These are phyloP conservation scores for Ambastaia sidthimunki DNA, from an alignment of 2,797 vertebrate species.

Conservation along the genomic window DNA sequence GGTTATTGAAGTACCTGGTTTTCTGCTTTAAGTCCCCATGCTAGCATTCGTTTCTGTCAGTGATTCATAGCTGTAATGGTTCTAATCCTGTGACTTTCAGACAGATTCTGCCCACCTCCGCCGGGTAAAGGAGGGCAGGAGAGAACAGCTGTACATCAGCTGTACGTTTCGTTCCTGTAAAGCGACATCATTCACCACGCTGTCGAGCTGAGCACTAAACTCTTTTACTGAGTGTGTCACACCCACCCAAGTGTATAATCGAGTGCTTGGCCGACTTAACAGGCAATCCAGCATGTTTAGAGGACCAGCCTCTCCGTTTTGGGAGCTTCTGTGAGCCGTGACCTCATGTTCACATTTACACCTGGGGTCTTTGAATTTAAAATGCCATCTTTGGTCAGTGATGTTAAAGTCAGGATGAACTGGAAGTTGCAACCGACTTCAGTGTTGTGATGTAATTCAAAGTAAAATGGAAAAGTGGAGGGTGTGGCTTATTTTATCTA, in stretches of 20 bases:
- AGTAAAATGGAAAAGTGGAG: too few species aligned
- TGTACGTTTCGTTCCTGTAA: constrained; percentile 26
- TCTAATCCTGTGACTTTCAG: constrained; percentile 53
- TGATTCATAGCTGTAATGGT: constrained; percentile 54
- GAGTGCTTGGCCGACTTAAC: constrained; percentile 58
- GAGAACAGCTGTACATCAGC: constrained; percentile 53
- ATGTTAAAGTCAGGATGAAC: background rate
- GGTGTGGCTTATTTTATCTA: too few species aligned
- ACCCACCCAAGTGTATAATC: constrained; percentile 59
- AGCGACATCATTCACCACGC: constrained; percentile 49
- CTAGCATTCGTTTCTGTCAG: constrained; percentile 50
- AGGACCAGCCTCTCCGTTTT: constrained; percentile 30
- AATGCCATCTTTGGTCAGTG: background rate
- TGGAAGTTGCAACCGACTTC: too few species aligned
- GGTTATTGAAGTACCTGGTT: constrained; percentile 8
- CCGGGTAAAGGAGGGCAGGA: constrained; percentile 49
- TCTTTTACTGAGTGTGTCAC: constrained; percentile 50
- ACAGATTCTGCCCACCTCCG: constrained; percentile 47
- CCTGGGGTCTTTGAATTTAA: constrained; percentile 7
- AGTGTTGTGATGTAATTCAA: too few species aligned
- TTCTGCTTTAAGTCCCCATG: constrained; percentile 47
- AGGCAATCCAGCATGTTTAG: constrained; percentile 49
- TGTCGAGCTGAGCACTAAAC: constrained; percentile 52
- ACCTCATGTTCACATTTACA: constrained; percentile 20
- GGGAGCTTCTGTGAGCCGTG: constrained; percentile 24